Evolutionary conservation across 2,888 invertebrate species (phyloP), one percentile per base, ranked within the genome.

Genomic region (Pristionchus exspectatus): DNA sequence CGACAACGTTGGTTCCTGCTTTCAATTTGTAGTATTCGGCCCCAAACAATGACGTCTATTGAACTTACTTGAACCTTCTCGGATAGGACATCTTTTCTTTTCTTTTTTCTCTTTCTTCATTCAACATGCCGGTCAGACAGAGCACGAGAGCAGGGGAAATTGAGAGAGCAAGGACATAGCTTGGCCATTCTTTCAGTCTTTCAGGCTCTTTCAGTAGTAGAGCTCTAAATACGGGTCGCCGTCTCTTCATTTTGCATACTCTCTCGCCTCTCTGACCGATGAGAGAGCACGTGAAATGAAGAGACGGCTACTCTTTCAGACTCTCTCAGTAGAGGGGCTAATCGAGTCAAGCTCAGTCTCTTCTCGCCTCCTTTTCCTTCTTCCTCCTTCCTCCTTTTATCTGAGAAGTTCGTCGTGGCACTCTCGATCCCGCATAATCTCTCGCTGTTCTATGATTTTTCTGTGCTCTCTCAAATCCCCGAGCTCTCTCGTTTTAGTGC

Each of bases 291-390:
- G n/a, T n/a, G n/a, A n/a, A n/a, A n/a, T n/a, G n/a, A n/a, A n/a
- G n/a, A n/a, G n/a, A n/a, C n/a, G n/a, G n/a, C n/a, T n/a, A n/a
- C n/a, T 33, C 72, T 72, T 33, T 74, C 74, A 9, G 14, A 30
- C 74, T 74, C 74, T 74, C 38, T 74, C 44, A 50, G 10, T 50
- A 50, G 30, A 38, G 74, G 38, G 38, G 74, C 74, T 74, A 74
- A 74, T 74, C 74, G 74, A 74, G 74, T 74, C 33, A 74, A 74
- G 74, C 74, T 74, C 74, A 21, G 74, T 30, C 69, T 30, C 69
- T 69, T 30, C 30, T 69, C 63, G n/a, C 63, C n/a, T 21, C 63
- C 9, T 69, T 30, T 69, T 69, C 69, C 69, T 69, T 30, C 69
- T 74, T 74, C 38, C 74, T 74, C 27, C 38, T 33, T 30, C 27